These are phyloP conservation scores for Penaeus indicus DNA, from an alignment of 1,140 invertebrate genomes.

Conservation along the genomic window DNA sequence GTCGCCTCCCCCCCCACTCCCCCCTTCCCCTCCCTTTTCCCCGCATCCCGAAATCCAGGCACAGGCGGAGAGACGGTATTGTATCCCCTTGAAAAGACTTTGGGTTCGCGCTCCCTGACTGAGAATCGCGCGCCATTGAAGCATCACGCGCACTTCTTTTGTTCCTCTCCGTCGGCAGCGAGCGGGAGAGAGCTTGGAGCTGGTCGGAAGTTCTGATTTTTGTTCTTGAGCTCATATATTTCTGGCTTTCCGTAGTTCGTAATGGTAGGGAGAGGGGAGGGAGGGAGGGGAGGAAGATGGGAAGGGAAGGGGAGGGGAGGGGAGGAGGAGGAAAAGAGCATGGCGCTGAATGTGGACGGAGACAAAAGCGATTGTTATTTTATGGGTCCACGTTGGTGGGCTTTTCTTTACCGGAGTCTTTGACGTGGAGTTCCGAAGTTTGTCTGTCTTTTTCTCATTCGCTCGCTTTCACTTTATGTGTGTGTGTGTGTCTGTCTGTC, in stretches of 20 bases:
- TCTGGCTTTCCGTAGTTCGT: neutral
- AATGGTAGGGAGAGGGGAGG: neutral
- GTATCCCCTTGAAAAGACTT: slow-evolving; percentile 17
- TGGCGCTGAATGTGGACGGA: too few relatives aligned
- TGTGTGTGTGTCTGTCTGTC: neutral
- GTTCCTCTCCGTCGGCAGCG: neutral
- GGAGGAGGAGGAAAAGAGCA: neutral
- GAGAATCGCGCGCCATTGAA: slow-evolving; percentile 14
- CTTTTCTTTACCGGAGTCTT: neutral
- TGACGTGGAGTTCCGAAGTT: neutral
- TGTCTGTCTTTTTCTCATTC: neutral
- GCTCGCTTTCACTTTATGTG: slow-evolving; percentile 2
- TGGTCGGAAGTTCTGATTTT: too few relatives aligned
- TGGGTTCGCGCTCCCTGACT: slow-evolving; percentile 12
- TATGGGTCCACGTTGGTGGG: neutral
- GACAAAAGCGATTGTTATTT: too few relatives aligned
- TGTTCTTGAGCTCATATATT: too few relatives aligned
- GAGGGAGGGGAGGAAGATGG: neutral
- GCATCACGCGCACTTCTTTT: slow-evolving; percentile 18
- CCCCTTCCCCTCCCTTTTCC: too few relatives aligned
- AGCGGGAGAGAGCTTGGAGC: neutral
- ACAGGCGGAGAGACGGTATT: neutral
- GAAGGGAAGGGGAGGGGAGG: neutral
- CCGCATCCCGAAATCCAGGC: too few relatives aligned
- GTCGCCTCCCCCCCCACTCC: too few relatives aligned